Base-by-base conservation (phyloP, 2,113 vertebrate species). In the Sapajus apella region DNA sequence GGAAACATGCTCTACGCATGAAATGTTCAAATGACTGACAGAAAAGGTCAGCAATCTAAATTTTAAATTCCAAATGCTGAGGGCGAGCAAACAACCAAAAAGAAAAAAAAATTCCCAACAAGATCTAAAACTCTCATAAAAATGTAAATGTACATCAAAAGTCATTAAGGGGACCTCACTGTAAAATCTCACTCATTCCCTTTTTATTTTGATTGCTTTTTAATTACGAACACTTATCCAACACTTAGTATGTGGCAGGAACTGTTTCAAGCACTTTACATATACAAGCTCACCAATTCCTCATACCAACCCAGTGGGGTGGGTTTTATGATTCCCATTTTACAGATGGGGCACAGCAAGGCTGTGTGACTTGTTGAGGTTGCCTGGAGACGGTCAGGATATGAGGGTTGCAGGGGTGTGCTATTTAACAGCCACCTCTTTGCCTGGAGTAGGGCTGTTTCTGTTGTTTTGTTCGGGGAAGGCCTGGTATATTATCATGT, bases 201-300 rank as follows among this genome's bases (percentile, higher is more conserved):
- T 70, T 84, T 76, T 80, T 70, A 40, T 61, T 85, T 89, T 58
- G 43, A 82, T 37, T 87, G 73, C 25, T 80, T 66, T 79, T 56
- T 68, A 85, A 55, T 52, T 82, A 45, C 27, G 27, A 52, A 86
- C 37, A 70, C 5, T 43, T 16, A 56, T 0, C 21, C 45, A 91
- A 58, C 9, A 93, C 37, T 94, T 64, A 40, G 35, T 13, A 92
- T 3, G 2, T 52, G 82, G 52, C 11, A 4, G 5, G 50, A 10
- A 37, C 11, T 5, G 1, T 68, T 83, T 30, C 16, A 86, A 64
- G 77, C 21, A 83, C 27, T 45, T 52, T 21, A 16, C 6, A 5
- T 7, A 50, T 25, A 50, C 20, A 58, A 70, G 43, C 43, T 17
- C 55, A 37, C 0, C 32, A 0, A 20, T 8, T 47, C n/a, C 43